Evolutionary conservation across 2,113 vertebrate genomes (phyloP), one percentile per base, ranked within the genome.

Genomic region (Callopanchax toddi): DNA sequence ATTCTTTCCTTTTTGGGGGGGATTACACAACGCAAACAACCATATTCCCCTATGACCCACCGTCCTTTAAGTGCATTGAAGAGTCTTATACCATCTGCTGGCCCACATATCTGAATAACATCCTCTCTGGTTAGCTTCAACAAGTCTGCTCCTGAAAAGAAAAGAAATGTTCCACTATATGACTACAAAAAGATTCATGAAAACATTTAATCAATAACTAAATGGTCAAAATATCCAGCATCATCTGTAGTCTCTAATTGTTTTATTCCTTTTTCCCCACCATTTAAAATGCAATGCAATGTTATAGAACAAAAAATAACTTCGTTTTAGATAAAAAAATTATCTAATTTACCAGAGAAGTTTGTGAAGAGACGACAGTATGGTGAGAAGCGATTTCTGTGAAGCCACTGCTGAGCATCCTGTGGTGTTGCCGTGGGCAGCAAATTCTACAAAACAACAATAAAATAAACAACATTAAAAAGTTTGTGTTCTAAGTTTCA

Each of bases 51-150:
- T 46, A 37, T 1, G 40, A 60, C 94, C 17, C 71, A 97, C 97
- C 96, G 91, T 77, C 95, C 96, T 79, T 98, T 99, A 5, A 99
- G 88, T 0, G 96, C 95, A 46, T 98, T 99, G 87, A 97, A 99
- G 67, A 99, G 95, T 74, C 97, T 87, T 76, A 99, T 99, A 57
- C 97, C 97, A 36, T 99, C 97, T 1, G 97, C 97, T 15, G 97
- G 96, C 34, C 97, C 97, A n/a, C 97, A 99, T 86, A 99, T 99
- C 89, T 99, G 97, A 86, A 99, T 99, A 29, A 99, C 95, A 2
- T 99, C 97, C 66, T 99, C 97, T 50, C 97, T 92, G 18, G 96
- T 98, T 79, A 99, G 91, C 88, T 98, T 99, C 89, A 99, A 74
- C 82, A 99, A 87, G 66, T 99, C 97, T 15, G 95, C 92, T 18